Evolutionary conservation across 2,888 invertebrate species (phyloP), one percentile per base, ranked within the genome.

Genomic region (Teleiodes luculella): DNA sequence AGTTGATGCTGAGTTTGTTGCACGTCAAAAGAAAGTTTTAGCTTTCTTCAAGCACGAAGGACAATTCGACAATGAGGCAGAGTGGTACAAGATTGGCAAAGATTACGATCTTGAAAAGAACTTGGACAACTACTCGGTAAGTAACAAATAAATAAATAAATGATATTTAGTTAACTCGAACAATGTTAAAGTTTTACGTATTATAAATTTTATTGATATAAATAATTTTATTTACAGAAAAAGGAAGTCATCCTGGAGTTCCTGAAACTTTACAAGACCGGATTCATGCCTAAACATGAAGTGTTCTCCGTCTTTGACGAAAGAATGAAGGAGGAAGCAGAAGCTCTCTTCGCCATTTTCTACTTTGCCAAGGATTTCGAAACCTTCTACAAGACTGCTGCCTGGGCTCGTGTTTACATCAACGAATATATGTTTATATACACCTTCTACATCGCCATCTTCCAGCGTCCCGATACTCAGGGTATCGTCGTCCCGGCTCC

Each of bases 341-440:
- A 86, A 11, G 77, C 84, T 50, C 79, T 93, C 0, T 92, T 91
- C 83, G 79, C 92, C 47, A 70, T 92, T 16, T 86, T 93, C 68
- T 91, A 83, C 77, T 89, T 89, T 57, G 92, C 93, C 48, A 92
- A 91, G 69, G 91, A 92, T 76, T 93, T 91, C 66, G 86, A 90
- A 0, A 90, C 90, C 52, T 92, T 93, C 80, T 91, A 91, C 75
- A 89, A 90, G 55, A 90, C 89, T 24, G 92, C 92, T 7, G 82
- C 90, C 7, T 92, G 83, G 80, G 91, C 89, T 10, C 90, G 92
- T 47, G 83, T 91, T 54, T 74, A 91, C 65, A 71, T 93, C 24
- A 94, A 94, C 76, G 91, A 92, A 60, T 90, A 91, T 49, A 83
- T 92, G 70, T 94, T 93, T 80, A 71, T 91, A 3, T 93, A 94